Conservation (phyloP, 2,113 vertebrate genomes). For the Recurvirostra avosetta region DNA sequence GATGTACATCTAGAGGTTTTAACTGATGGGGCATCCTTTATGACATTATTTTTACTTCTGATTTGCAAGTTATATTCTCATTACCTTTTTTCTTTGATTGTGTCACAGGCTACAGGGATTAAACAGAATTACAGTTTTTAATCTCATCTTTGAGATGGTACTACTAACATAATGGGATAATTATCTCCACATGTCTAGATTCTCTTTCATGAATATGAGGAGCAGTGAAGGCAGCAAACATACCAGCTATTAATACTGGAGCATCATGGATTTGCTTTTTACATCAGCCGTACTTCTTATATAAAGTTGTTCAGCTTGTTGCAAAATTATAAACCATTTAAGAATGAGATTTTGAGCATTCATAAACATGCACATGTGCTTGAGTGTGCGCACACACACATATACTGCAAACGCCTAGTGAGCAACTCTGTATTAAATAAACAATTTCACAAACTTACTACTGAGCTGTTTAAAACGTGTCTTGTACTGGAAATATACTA, state of each 20-base stretch:
- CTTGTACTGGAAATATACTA: not conserved
- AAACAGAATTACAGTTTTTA: slow-evolving; percentile 48
- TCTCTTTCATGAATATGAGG: slow-evolving; percentile 6
- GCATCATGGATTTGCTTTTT: not conserved
- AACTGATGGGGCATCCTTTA: slow-evolving; percentile 1
- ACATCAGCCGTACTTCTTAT: not conserved
- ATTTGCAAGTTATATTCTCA: not conserved
- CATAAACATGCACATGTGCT: not conserved
- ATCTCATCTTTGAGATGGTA: not conserved
- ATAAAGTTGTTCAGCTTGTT: not conserved
- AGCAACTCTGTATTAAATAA: not conserved
- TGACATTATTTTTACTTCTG: slow-evolving; percentile 33
- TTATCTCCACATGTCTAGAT: not conserved
- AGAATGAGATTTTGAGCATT: not conserved
- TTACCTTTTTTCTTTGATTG: slow-evolving; percentile 4
- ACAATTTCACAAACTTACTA: not conserved
- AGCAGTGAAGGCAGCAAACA: not conserved
- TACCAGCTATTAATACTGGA: not conserved
- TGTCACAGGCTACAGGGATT: slow-evolving; percentile 9
- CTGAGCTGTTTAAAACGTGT: not conserved
- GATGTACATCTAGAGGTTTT: slow-evolving; percentile 26
- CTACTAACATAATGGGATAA: not conserved
- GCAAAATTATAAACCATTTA: not conserved
- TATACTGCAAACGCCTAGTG: not conserved
- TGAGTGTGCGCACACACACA: not conserved